Evolutionary conservation across 2,113 vertebrate genomes (phyloP).

Genomic region (Camelus bactrianus): DNA sequence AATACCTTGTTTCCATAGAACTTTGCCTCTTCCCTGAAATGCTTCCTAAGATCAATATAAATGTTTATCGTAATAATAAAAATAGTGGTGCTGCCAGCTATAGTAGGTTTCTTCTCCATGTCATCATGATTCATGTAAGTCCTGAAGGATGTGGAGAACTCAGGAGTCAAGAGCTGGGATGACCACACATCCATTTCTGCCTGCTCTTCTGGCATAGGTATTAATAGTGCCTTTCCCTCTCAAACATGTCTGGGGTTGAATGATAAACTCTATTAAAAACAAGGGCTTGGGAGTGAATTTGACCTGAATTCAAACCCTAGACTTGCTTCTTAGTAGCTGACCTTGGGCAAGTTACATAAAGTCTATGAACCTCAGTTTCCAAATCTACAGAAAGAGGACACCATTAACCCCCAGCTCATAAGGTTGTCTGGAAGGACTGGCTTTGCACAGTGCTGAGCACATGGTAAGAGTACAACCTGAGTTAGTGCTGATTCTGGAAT

Average conservation of each 20-base stretch:
- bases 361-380: neutral
- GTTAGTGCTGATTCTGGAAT: neutral
- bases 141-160: neutral
- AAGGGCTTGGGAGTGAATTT: neutral
- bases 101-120: neutral
- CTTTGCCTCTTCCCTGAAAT: neutral
- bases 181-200: neutral
- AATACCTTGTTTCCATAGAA: neutral
- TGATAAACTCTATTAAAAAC: neutral
- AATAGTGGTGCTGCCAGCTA: neutral
- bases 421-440: neutral
- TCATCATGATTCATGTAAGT: neutral
- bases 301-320: neutral
- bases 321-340: neutral
- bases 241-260: neutral
- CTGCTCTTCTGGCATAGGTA: neutral
- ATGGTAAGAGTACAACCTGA: neutral
- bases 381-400: neutral
- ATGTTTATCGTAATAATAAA: neutral
- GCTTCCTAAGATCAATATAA: neutral
- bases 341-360: neutral
- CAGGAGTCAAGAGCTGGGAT: neutral
- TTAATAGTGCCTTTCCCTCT: neutral
- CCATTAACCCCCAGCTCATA: neutral
- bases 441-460: neutral